Percentiles rank a stretch among this genome's conserved stretches.
These are phyloP conservation scores for Metacarcinus magister DNA, from an alignment of 2,888 invertebrate genomes.

Conservation along the genomic window DNA sequence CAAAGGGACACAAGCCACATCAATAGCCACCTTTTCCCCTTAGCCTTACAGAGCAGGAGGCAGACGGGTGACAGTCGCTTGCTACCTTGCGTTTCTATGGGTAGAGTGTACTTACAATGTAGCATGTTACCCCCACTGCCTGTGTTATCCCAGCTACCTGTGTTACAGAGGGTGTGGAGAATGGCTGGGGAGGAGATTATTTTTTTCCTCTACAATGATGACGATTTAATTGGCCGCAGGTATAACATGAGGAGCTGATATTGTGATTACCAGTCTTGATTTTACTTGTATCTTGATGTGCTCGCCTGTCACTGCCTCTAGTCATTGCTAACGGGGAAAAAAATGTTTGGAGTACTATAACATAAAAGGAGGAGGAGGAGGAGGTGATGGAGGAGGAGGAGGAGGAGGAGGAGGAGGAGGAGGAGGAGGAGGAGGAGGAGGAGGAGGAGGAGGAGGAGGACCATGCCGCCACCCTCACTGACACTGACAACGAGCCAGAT, in stretches of 20 bases:
- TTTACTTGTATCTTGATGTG: neutral
- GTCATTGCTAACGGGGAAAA: neutral
- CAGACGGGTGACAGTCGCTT: constrained; percentile 57
- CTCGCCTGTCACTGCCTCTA: neutral
- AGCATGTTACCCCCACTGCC: constrained; percentile 63
- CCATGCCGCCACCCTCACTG: neutral
- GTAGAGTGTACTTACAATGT: constrained; percentile 57
- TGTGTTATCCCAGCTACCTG: constrained; percentile 69
- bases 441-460: neutral
- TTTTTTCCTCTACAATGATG: constrained; percentile 59
- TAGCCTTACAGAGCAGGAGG: neutral
- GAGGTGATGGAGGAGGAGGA: too few relatives aligned
- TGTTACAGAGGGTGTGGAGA: constrained; percentile 64
- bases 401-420: neutral
- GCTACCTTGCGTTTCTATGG: neutral
- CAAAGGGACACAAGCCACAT: constrained; percentile 59
- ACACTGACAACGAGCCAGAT: neutral
- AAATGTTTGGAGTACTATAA: neutral
- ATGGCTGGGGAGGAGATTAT: constrained; percentile 70
- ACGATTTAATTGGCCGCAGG: constrained; percentile 58
- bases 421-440: constrained; percentile 1
- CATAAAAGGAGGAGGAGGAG: neutral
- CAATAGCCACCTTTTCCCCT: neutral
- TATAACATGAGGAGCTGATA: constrained; percentile 53
- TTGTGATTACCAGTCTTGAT: constrained; percentile 22